Evolutionary conservation across 2,797 vertebrate species (phyloP).

Genomic region (Mycteria americana): DNA sequence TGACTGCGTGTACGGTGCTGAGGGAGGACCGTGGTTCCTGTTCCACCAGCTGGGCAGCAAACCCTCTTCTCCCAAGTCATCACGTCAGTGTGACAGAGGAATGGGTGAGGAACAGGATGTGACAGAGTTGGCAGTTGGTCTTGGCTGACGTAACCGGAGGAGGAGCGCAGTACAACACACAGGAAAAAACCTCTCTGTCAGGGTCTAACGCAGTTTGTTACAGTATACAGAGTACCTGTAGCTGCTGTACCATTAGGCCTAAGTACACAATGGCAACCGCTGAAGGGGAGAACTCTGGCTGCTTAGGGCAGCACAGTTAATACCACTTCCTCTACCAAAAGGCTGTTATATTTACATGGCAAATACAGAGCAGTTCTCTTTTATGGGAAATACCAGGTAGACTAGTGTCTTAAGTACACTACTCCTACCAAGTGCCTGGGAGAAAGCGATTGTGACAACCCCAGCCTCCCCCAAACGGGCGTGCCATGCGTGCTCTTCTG

Average conservation of each 20-base stretch:
- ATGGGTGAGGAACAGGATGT: not conserved
- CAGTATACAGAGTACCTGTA: not conserved
- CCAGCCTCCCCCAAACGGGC: no score
- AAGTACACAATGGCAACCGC: accelerated
- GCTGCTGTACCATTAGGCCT: not conserved
- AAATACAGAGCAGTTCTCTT: not conserved
- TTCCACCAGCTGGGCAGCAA: not conserved
- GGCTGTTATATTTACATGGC: not conserved
- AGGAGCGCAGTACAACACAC: not conserved
- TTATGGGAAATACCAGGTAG: not conserved
- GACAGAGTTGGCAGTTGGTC: not conserved
- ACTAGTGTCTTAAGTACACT: not conserved
- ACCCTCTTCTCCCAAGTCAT: accelerated
- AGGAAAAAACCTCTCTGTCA: not conserved
- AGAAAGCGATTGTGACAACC: not conserved
- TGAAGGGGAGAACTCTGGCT: not conserved
- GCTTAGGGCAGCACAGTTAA: not conserved
- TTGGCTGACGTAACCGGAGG: not conserved
- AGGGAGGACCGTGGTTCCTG: accelerated
- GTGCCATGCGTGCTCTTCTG: not conserved
- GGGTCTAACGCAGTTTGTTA: accelerated
- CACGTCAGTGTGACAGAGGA: accelerated
- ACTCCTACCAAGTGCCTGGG: not conserved
- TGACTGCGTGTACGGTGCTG: not conserved
- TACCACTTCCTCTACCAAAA: not conserved